These are phyloP conservation scores for Zosterops hypoxanthus DNA, from an alignment of 2,113 vertebrate species.

Conservation along the genomic window DNA sequence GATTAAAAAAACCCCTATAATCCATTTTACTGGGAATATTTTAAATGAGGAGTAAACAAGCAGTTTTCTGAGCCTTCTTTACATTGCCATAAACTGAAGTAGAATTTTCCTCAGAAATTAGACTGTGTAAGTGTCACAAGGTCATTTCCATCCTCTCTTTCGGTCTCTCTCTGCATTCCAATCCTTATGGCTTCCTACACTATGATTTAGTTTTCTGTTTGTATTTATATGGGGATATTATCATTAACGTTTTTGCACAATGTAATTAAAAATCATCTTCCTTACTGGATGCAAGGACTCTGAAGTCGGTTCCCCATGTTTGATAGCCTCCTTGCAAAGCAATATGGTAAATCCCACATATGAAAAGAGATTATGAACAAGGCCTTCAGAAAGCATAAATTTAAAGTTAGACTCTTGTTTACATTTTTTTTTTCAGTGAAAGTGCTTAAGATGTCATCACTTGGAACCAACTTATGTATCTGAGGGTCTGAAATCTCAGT, in stretches of 20 bases:
- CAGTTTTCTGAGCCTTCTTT: not conserved
- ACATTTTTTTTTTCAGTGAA: not conserved
- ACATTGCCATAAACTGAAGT: not conserved
- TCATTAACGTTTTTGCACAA: not conserved
- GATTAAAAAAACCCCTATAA: not conserved
- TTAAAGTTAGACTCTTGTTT: not conserved
- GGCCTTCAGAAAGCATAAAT: not conserved
- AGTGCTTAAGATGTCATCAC: not conserved
- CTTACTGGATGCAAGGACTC: not conserved
- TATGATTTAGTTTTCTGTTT: not conserved
- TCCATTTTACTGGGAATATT: not conserved
- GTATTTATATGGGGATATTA: not conserved
- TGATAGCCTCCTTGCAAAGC: not conserved
- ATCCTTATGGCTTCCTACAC: not conserved
- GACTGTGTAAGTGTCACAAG: not conserved
- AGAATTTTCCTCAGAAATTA: constrained; percentile 12
- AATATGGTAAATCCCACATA: not conserved
- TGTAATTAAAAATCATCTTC: not conserved
- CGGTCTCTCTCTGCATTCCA: not conserved
- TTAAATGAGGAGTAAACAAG: not conserved
- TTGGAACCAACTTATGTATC: not conserved
- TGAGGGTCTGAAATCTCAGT: not conserved
- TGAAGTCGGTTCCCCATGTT: not conserved
- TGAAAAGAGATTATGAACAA: not conserved
- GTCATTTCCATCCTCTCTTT: not conserved